A percentile compares a stretch with the other conserved stretches of the same genome.
These are phyloP conservation scores for Cephonodes hylas DNA, from an alignment of 2,888 invertebrate species.

Conservation along the genomic window DNA sequence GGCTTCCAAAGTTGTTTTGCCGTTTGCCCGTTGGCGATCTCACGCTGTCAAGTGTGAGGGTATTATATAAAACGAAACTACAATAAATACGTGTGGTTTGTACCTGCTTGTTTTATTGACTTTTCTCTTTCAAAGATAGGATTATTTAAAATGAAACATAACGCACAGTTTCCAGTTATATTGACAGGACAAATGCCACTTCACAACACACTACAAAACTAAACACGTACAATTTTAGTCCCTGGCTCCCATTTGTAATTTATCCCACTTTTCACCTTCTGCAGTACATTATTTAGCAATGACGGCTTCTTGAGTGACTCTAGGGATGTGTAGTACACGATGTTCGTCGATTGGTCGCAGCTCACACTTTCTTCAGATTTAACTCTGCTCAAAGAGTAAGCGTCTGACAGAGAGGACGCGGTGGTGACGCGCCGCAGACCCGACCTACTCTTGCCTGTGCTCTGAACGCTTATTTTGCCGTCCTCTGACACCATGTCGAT, in stretches of 20 bases:
- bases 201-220: constrained; percentile 27
- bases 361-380: constrained; percentile 44
- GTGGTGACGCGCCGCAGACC: constrained; percentile 14
- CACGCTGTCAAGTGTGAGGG: constrained; percentile 44
- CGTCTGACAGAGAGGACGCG: constrained; percentile 19
- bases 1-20: constrained; percentile 47
- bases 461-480: constrained; percentile 38
- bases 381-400: constrained; percentile 20
- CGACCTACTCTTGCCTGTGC: constrained; percentile 21
- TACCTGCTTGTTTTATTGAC: constrained; percentile 37
- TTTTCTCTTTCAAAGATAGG: too few species aligned
- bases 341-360: constrained; percentile 55
- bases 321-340: constrained; percentile 52
- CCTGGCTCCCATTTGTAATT: constrained; percentile 68
- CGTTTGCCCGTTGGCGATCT: constrained; percentile 51
- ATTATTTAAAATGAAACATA: constrained; percentile 18
- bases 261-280: constrained; percentile 37
- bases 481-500: constrained; percentile 34
- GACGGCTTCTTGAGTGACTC: constrained; percentile 50
- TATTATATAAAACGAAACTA: constrained; percentile 51
- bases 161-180: constrained; percentile 23
- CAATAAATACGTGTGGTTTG: constrained; percentile 68
- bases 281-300: constrained; percentile 33
- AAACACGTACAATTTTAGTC: constrained; percentile 62
- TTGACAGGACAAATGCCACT: constrained; percentile 27